Evolutionary conservation across 2,797 vertebrate genomes (phyloP).

Genomic region (Ctenopoma multispine): DNA sequence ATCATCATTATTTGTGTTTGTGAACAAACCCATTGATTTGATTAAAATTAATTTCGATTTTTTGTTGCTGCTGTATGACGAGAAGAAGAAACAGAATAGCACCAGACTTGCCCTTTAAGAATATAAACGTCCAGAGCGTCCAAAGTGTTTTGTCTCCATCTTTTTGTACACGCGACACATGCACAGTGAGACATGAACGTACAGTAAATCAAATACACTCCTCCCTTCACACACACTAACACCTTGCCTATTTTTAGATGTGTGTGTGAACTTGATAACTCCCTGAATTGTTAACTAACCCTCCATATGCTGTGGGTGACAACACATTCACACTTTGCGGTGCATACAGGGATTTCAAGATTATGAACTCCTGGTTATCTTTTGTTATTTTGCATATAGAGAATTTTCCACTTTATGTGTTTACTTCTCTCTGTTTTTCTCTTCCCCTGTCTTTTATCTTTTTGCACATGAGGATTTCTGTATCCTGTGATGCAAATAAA

Average conservation of each 20-base stretch:
- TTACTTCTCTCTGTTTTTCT: background rate
- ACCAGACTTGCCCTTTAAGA: too few relatives aligned
- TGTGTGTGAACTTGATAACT: slow-evolving; percentile 49
- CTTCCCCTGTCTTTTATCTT: background rate
- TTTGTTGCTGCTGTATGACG: background rate
- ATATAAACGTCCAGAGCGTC: too few relatives aligned
- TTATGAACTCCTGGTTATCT: background rate
- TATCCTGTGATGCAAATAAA: slow-evolving; percentile 80
- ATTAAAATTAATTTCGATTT: too few relatives aligned
- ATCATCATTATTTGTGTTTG: too few relatives aligned
- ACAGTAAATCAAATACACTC: background rate
- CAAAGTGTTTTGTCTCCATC: background rate
- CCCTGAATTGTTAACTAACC: slow-evolving; percentile 37
- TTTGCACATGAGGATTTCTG: background rate
- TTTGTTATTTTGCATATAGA: background rate
- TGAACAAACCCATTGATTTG: too few relatives aligned
- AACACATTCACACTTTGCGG: background rate
- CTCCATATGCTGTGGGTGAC: background rate
- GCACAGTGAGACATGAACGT: slow-evolving; percentile 8
- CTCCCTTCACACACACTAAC: slow-evolving; percentile 10
- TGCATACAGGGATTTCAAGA: slow-evolving; percentile 1
- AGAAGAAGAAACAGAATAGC: too few relatives aligned
- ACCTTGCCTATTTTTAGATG: slow-evolving; percentile 59
- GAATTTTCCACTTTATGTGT: background rate
- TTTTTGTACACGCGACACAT: background rate